These are phyloP conservation scores for Megaceryle alcyon DNA, from an alignment of 2,797 vertebrate species.

Conservation along the genomic window DNA sequence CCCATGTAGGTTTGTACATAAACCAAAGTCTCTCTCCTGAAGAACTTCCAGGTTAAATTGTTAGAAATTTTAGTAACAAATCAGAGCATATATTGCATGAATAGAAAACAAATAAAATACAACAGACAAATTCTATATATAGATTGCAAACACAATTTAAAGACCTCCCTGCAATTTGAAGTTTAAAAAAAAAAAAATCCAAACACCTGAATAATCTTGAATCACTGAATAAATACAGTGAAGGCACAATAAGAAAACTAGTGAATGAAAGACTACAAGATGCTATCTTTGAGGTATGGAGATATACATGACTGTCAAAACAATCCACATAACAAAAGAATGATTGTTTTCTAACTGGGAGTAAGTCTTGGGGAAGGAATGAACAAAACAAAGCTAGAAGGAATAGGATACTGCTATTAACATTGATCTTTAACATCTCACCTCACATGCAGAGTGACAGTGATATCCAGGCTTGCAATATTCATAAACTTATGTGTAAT, in stretches of 20 bases:
- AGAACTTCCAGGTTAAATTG: not conserved
- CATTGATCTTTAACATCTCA: not conserved
- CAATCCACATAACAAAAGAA: not conserved
- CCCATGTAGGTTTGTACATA: not conserved
- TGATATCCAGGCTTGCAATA: not conserved
- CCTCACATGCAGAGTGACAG: not conserved
- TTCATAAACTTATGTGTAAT: not conserved
- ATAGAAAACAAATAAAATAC: not conserved
- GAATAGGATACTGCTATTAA: not conserved
- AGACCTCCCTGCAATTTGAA: not conserved
- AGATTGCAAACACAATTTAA: not conserved
- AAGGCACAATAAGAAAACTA: not conserved
- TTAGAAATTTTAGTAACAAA: not conserved
- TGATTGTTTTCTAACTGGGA: not conserved
- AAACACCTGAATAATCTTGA: not conserved
- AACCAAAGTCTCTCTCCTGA: not conserved
- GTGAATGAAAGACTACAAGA: not conserved
- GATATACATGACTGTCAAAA: not conserved
- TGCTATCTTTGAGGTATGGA: not conserved
- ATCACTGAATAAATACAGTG: not conserved
- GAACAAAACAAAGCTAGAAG: not conserved
- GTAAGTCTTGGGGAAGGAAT: not conserved
- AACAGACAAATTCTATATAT: not conserved
- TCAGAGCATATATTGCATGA: not conserved
- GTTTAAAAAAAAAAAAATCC: not conserved